A percentile compares a stretch with the other conserved stretches of the same genome.
Conservation (phyloP, 2,113 vertebrate species). For the Arvicanthis niloticus region DNA sequence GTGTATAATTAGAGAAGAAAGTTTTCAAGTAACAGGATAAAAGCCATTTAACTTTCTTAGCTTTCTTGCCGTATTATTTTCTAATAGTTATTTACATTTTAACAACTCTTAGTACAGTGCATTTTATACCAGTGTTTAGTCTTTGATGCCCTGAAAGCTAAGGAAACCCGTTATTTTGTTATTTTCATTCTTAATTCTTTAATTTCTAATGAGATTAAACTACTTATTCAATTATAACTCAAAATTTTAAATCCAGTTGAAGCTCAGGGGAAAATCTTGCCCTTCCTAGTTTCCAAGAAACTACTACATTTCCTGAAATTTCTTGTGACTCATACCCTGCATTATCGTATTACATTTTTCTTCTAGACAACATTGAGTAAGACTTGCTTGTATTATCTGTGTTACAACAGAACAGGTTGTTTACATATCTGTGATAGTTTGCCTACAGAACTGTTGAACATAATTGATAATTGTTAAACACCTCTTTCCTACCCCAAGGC, state of each 20-base stretch:
- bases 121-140: neutral
- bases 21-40: neutral
- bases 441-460: neutral
- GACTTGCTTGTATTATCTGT: neutral
- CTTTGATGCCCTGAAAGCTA: neutral
- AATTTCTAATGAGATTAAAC: slow-evolving; percentile 1
- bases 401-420: neutral
- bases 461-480: neutral
- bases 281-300: neutral
- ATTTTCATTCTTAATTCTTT: slow-evolving; percentile 51
- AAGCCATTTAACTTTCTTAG: slow-evolving; percentile 39
- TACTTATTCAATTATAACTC: neutral
- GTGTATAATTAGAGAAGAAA: neutral
- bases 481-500: neutral
- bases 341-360: neutral
- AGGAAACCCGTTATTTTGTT: neutral
- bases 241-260: slow-evolving; percentile 14
- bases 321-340: slow-evolving; percentile 1
- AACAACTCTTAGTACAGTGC: neutral
- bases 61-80: neutral
- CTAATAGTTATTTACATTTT: slow-evolving; percentile 28
- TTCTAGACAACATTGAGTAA: neutral
- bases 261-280: slow-evolving; percentile 4
- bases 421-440: neutral
- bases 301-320: neutral